A percentile compares a stretch with the other conserved stretches of the same genome.
Evolutionary conservation across 2,888 invertebrate species (phyloP).

Genomic region (Torymus texanus): DNA sequence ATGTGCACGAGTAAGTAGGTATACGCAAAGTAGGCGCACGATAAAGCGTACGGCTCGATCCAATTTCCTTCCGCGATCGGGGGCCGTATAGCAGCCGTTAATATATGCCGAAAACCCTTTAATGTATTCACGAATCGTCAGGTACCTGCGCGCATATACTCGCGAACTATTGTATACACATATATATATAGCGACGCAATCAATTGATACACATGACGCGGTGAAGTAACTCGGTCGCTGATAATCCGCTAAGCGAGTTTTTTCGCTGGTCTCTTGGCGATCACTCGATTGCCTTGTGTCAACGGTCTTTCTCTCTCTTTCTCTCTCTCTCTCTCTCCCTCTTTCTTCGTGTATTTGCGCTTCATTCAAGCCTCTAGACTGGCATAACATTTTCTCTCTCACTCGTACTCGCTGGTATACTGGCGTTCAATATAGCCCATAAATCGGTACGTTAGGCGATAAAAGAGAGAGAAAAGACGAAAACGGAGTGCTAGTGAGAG

Average conservation of each 20-base stretch:
- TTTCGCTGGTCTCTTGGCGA: conserved; percentile 12
- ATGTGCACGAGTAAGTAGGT: too few species aligned
- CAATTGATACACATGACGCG: conserved; percentile 55
- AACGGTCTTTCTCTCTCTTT: conserved; percentile 4
- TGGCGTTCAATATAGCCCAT: background rate
- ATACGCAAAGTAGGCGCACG: background rate
- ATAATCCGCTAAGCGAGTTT: conserved; percentile 66
- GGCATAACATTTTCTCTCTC: background rate
- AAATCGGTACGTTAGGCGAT: conserved; percentile 25
- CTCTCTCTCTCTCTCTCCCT: background rate
- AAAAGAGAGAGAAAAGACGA: background rate
- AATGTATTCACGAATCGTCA: conserved; percentile 57
- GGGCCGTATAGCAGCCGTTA: conserved; percentile 60
- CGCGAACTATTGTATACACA: too few species aligned
- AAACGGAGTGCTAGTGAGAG: conserved; percentile 48
- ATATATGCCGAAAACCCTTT: conserved; percentile 64
- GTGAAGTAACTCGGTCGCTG: conserved; percentile 37
- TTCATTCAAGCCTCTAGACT: background rate
- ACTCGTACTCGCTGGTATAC: background rate
- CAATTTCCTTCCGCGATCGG: conserved; percentile 59
- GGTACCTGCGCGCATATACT: conserved; percentile 42
- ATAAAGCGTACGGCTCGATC: conserved; percentile 58
- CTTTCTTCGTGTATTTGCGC: background rate
- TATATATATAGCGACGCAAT: background rate
- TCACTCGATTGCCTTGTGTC: background rate